Percentiles rank a stretch among this genome's conserved stretches.
These are phyloP conservation scores for Drosophila nebulosa DNA, from an alignment of 1,140 invertebrate genomes.

Conservation along the genomic window DNA sequence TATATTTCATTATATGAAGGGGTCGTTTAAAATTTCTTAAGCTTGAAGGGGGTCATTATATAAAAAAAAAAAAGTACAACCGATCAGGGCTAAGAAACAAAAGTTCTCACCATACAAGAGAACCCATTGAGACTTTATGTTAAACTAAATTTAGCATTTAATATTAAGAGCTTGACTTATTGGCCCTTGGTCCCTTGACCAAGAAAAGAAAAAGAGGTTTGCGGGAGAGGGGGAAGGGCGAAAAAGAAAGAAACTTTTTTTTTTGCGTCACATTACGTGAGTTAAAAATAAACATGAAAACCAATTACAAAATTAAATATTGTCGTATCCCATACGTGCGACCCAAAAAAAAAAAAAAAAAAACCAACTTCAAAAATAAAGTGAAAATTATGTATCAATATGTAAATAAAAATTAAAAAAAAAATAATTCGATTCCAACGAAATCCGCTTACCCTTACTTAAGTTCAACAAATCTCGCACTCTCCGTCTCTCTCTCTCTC, in stretches of 20 bases:
- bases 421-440: background rate
- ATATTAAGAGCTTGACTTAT: background rate
- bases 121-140: background rate
- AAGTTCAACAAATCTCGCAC: background rate
- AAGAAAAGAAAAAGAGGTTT: too few relatives aligned
- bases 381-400: background rate
- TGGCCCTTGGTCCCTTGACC: too few relatives aligned
- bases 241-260: background rate
- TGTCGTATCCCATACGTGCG: constrained; percentile 26
- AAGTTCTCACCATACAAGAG: too few relatives aligned
- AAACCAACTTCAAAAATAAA: background rate
- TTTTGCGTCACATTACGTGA: constrained; percentile 14
- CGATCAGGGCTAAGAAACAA: too few relatives aligned
- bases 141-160: too few relatives aligned
- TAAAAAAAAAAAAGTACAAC: too few relatives aligned
- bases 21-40: too few relatives aligned
- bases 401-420: constrained; percentile 7
- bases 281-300: constrained; percentile 38
- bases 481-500: background rate
- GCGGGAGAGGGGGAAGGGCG: too few relatives aligned
- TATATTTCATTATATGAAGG: too few relatives aligned
- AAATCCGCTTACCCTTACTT: background rate
- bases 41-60: too few relatives aligned
- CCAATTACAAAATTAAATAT: constrained; percentile 7
- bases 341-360: constrained; percentile 29